Evolutionary conservation across 2,113 vertebrate species (phyloP).

Genomic region (Hirundichthys speculiger): DNA sequence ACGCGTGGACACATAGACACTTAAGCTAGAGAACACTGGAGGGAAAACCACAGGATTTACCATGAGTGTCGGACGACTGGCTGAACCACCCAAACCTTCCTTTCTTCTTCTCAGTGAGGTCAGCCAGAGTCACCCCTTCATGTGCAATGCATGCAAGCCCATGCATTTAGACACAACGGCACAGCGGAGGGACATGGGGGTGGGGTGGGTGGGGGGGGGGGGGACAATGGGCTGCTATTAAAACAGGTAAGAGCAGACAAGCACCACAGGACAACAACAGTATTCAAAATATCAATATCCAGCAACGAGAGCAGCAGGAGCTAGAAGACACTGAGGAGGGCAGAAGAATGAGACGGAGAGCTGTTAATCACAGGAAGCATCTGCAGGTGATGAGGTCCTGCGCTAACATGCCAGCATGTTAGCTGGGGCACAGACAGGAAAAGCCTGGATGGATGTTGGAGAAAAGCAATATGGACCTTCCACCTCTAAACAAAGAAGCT

Average conservation of each 20-base stretch:
- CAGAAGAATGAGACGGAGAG: constrained; percentile 70
- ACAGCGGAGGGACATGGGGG: constrained; percentile 84
- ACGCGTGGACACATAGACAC: constrained; percentile 3
- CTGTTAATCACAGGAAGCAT: constrained; percentile 66
- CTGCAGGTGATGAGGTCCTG: constrained; percentile 49
- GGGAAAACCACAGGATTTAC: constrained; percentile 84
- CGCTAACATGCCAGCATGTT: constrained; percentile 62
- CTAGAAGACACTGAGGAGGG: constrained; percentile 69
- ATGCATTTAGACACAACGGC: constrained; percentile 87
- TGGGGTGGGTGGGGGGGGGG: constrained; percentile 71
- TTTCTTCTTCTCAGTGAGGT: constrained; percentile 98
- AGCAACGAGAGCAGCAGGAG: constrained; percentile 70
- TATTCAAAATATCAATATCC: constrained; percentile 73
- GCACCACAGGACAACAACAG: constrained; percentile 76
- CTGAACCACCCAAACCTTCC: constrained; percentile 94
- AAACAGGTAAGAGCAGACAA: constrained; percentile 78
- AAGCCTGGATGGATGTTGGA: constrained; percentile 51
- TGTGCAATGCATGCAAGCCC: constrained; percentile 88
- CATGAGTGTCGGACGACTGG: constrained; percentile 94
- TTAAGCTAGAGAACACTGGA: constrained; percentile 53
- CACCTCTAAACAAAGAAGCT: constrained; percentile 16
- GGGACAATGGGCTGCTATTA: constrained; percentile 78
- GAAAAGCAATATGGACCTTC: constrained; percentile 42
- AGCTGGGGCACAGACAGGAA: constrained; percentile 54
- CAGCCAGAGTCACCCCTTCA: constrained; percentile 95